Evolutionary conservation across 1,140 invertebrate species (phyloP), one percentile per base, ranked within the genome.

Genomic region (Drosophila ambigua): DNA sequence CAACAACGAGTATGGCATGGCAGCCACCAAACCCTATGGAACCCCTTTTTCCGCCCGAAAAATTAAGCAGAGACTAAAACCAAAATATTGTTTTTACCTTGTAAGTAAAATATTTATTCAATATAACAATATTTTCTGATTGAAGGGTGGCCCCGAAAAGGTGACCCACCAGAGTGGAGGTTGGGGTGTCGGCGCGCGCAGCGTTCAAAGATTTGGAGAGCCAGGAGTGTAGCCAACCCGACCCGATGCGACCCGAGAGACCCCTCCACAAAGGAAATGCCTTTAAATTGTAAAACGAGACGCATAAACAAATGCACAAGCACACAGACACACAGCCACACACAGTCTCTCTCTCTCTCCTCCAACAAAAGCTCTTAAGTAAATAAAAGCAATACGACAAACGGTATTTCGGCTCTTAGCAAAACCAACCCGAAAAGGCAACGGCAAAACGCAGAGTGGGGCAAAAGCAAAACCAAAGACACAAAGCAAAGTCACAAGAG

Each of bases 71-170:
- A 79, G 76, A 88, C 84, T 84, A 71, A 73, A 88, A 72, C 62
- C 83, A 88, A 79, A 88, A 88, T 88, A 88, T 88, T 88, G 62
- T 88, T 88, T 77, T 88, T 88, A 88, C 83, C 83, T 88, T 88
- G 84, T 69, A 88, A 88, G 72, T 77, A 77, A 88, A 88, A 88
- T 89, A 88, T 88, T 88, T 88, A 88, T 88, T 88, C 77, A 88
- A 88, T 88, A 83, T 72, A 66, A 78, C 78, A 78, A 85, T 80
- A 64, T 80, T 77, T 72, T 68, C 61, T 61, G 62, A 75, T 74
- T 65, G 61, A 65, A 48, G 60, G 59, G 44, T 52, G 60, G 35
- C 35, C 35, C 35, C 35, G 52, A 52, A 15, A 58, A 58, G 49
- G 52, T 26, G 50, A 49, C 15, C 6, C 48, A 26, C 45, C n/a